These are phyloP conservation scores for Leucophenga maculata DNA, from an alignment of 2,888 invertebrate genomes.

Conservation along the genomic window DNA sequence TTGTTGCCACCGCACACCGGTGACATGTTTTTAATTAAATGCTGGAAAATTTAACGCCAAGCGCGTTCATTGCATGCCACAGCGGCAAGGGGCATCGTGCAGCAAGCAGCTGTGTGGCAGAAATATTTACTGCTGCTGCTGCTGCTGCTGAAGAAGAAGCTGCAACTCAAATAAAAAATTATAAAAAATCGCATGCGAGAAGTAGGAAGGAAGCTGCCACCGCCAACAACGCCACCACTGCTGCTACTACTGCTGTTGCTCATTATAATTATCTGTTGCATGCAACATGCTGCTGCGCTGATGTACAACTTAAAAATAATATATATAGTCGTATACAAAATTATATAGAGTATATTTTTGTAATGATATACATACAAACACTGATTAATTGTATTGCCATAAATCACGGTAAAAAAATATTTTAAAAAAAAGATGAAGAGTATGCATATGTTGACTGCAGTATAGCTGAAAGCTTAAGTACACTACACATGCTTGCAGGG, in stretches of 20 bases:
- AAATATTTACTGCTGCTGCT: background rate
- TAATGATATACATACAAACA: slow-evolving; percentile 8
- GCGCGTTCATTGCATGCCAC: slow-evolving; percentile 26
- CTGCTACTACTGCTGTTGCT: slow-evolving; percentile 28
- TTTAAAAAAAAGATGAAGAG: background rate
- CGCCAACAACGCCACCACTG: slow-evolving; percentile 18
- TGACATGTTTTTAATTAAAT: slow-evolving; percentile 69
- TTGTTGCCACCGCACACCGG: slow-evolving; percentile 31
- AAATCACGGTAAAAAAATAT: slow-evolving; percentile 38
- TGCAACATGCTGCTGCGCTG: slow-evolving; percentile 12
- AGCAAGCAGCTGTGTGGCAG: no score
- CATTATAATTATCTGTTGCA: slow-evolving; percentile 38
- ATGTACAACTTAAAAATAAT: background rate
- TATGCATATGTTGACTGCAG: background rate
- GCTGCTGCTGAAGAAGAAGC: background rate
- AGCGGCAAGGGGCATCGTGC: slow-evolving; percentile 31
- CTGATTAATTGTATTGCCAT: slow-evolving; percentile 51
- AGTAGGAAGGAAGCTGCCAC: slow-evolving; percentile 8
- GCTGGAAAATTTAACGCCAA: slow-evolving; percentile 65
- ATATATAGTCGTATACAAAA: slow-evolving; percentile 1
- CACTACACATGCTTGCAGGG: background rate
- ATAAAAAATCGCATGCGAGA: background rate
- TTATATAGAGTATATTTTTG: slow-evolving; percentile 35
- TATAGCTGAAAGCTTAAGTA: background rate
- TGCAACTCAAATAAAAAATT: background rate